Evolutionary conservation across 2,888 invertebrate species (phyloP).

Genomic region (Eudemis profundana): DNA sequence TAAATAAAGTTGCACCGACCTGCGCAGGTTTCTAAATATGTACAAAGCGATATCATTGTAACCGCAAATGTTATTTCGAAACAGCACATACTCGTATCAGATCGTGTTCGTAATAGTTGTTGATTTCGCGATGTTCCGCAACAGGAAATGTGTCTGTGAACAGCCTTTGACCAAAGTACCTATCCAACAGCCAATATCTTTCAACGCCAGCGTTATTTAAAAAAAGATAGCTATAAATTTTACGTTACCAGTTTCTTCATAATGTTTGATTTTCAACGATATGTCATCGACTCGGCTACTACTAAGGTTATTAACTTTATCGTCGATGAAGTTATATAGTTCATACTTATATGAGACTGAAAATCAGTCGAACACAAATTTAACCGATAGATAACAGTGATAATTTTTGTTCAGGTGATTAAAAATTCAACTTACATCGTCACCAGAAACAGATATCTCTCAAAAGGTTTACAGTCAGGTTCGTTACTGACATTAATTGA

Average conservation of each 20-base stretch:
- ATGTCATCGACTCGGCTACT: too few species aligned
- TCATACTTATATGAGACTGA: too few species aligned
- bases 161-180: constrained; percentile 23
- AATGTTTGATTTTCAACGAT: too few species aligned
- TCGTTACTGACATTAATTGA: constrained; percentile 69
- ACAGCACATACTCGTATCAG: constrained; percentile 50
- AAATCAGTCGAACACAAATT: too few species aligned
- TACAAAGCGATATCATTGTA: constrained; percentile 75
- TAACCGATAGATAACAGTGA: too few species aligned
- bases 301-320: too few species aligned
- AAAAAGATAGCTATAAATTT: too few species aligned
- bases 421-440: background rate
- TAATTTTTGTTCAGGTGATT: background rate
- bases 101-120: constrained; percentile 33
- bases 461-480: constrained; percentile 3
- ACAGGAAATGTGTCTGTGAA: constrained; percentile 36
- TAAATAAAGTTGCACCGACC: constrained; percentile 75
- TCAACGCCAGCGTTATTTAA: constrained; percentile 12
- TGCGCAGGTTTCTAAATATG: constrained; percentile 81
- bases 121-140: constrained; percentile 37
- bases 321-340: too few species aligned
- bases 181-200: constrained; percentile 14
- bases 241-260: too few species aligned
- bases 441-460: constrained; percentile 12
- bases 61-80: constrained; percentile 74